Conservation (phyloP, 2,113 vertebrate species). For the Solea solea region DNA sequence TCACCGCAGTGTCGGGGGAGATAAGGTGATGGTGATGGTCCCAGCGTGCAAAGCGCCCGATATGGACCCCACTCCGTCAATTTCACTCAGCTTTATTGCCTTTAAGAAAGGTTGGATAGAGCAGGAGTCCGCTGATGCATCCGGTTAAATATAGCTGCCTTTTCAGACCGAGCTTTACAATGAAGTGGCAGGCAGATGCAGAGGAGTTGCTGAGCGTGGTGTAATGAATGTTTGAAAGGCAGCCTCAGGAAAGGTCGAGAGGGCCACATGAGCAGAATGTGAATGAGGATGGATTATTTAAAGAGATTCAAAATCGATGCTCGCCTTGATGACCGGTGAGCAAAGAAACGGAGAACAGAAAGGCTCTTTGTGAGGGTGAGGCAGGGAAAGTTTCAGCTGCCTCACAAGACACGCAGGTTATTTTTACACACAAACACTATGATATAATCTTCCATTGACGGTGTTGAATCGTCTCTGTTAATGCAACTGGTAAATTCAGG, state of each 20-base stretch:
- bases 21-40: conserved; percentile 22
- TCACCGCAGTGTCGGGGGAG: conserved; percentile 20
- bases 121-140: conserved; percentile 7
- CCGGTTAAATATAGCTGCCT: conserved; percentile 56
- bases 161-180: conserved; percentile 37
- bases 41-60: conserved; percentile 31
- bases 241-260: conserved; percentile 61
- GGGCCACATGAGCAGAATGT: conserved; percentile 48
- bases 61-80: conserved; percentile 37
- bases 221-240: conserved; percentile 60
- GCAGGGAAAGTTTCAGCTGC: conserved; percentile 9
- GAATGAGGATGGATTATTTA: conserved; percentile 55
- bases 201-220: conserved; percentile 44
- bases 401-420: conserved; percentile 6
- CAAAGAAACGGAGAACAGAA: conserved; percentile 19
- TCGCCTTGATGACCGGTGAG: conserved; percentile 38
- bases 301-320: conserved; percentile 61
- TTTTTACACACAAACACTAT: neutral
- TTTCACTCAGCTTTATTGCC: conserved; percentile 47
- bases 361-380: conserved; percentile 40
- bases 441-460: conserved; percentile 11
- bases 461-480: conserved; percentile 24
- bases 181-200: conserved; percentile 23
- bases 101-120: conserved; percentile 28
- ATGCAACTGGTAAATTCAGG: conserved; percentile 12